Percentiles rank a stretch among this genome's conserved stretches.
Conservation (phyloP, 1,140 invertebrate species). For the Octopus bimaculoides region DNA sequence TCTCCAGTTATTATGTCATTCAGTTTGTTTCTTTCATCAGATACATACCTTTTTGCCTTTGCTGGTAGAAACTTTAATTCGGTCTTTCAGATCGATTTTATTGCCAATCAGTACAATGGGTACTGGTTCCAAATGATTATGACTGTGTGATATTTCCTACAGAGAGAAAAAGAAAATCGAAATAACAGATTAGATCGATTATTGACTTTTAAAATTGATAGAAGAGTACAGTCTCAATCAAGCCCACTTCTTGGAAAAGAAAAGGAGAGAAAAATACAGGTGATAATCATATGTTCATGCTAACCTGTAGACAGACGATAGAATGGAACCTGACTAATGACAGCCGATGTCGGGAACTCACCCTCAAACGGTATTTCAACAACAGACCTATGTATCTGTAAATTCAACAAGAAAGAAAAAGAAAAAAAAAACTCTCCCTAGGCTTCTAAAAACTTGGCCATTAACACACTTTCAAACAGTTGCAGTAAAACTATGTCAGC, state of each 20-base stretch:
- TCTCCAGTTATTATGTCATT: not conserved
- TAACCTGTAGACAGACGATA: too few relatives aligned
- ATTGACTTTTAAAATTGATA: too few relatives aligned
- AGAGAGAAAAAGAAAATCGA: not conserved
- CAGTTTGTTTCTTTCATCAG: not conserved
- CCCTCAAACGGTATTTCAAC: too few relatives aligned
- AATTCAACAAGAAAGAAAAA: too few relatives aligned
- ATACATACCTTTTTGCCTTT: constrained; percentile 41
- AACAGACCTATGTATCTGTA: too few relatives aligned
- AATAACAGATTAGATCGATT: not conserved
- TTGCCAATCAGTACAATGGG: constrained; percentile 50
- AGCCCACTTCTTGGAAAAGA: not conserved
- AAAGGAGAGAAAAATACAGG: not conserved
- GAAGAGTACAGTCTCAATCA: too few relatives aligned
- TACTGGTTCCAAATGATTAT: constrained; percentile 44
- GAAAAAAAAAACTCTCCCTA: too few relatives aligned
- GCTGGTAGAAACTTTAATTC: constrained; percentile 29
- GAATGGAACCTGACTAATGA: too few relatives aligned
- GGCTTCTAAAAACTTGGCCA: too few relatives aligned
- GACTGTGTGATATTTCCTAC: constrained; percentile 35
- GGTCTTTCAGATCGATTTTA: constrained; percentile 42
- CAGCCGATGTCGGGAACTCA: too few relatives aligned
- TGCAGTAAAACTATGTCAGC: too few relatives aligned
- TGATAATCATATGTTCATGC: not conserved
- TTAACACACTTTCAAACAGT: too few relatives aligned